Evolutionary conservation across 2,888 invertebrate species (phyloP), one percentile per base, ranked within the genome.

Genomic region (Seira musarum): DNA sequence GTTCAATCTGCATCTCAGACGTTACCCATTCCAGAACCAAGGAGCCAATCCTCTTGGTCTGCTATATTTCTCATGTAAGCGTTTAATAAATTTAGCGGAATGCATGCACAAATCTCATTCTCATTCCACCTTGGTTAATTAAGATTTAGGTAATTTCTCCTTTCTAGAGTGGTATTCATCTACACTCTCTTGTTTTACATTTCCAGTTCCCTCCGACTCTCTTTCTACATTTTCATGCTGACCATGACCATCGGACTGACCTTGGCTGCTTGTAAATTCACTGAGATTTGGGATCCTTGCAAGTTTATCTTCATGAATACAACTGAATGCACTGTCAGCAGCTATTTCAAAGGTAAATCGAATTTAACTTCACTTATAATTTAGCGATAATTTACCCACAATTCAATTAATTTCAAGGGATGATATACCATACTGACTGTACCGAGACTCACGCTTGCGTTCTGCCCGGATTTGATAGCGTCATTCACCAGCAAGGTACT

Each of bases 271-370:
- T 76, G 73, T 25, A 82, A 82, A 30, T 74, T 82, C 6, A 70
- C 73, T 13, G 71, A 77, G 35, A 21, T 80, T 35, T 82, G 80
- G 75, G 80, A 82, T 19, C 80, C 80, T 17, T 82, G 82, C 19
- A 64, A 71, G 30, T 40, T 61, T 13, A 22, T 77, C 2, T 72
- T 61, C 66, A 63, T 78, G 15, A 76, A 72, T 13, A 76, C 65
- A 6, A 75, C 76, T 5, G 65, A 82, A 40, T 82, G 82, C 69
- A 69, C 63, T 24, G 73, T 72, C 3, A 77, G 73, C 21, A 75
- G 76, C 22, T 80, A 82, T 21, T 13, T 77, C 22, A 80, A 82
- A 70, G 82, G 82, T 82, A 60, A 21, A 61, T 19, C 6, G 5
- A 25, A 68, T n/a, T n/a, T n/a, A 66, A 68, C 10, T 61, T 61